A percentile compares a stretch with the other conserved stretches of the same genome.
These are phyloP conservation scores for Hyposoter didymator DNA, from an alignment of 2,888 invertebrate genomes.

Conservation along the genomic window DNA sequence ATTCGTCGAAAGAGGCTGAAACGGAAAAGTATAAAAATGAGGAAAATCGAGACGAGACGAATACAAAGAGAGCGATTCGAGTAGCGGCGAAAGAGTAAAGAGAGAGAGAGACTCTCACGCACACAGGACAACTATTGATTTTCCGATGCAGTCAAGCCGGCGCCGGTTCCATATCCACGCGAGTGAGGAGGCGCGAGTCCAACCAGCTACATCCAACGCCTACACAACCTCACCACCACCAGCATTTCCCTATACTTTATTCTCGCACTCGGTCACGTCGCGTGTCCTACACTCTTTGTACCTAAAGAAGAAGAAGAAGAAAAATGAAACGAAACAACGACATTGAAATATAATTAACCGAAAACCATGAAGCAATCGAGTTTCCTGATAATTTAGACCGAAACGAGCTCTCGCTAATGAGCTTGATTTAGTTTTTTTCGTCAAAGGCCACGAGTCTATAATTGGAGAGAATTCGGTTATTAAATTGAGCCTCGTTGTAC, in stretches of 20 bases:
- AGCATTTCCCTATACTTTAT: no score
- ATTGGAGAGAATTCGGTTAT: constrained; percentile 38
- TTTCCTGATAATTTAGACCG: no score
- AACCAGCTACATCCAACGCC: constrained; percentile 54
- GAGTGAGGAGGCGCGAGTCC: constrained; percentile 56
- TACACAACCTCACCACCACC: constrained; percentile 24
- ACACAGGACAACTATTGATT: constrained; percentile 81
- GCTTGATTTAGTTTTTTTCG: no score
- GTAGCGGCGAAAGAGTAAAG: constrained; percentile 57
- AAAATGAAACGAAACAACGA: no score
- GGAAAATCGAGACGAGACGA: neutral
- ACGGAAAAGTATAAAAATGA: no score
- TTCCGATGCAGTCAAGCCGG: constrained; percentile 81
- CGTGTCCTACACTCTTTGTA: neutral
- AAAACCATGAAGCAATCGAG: no score
- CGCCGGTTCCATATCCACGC: constrained; percentile 75
- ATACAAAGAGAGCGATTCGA: neutral
- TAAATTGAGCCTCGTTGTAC: constrained; percentile 29
- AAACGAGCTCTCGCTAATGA: no score
- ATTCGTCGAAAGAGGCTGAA: no score
- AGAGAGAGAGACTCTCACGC: constrained; percentile 69
- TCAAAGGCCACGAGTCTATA: constrained; percentile 12
- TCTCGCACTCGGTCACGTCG: neutral
- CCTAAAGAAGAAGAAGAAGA: neutral
- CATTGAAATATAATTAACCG: no score